A percentile compares a stretch with the other conserved stretches of the same genome.
Evolutionary conservation across 2,888 invertebrate genomes (phyloP).

Genomic region (Drosophila borealis): DNA sequence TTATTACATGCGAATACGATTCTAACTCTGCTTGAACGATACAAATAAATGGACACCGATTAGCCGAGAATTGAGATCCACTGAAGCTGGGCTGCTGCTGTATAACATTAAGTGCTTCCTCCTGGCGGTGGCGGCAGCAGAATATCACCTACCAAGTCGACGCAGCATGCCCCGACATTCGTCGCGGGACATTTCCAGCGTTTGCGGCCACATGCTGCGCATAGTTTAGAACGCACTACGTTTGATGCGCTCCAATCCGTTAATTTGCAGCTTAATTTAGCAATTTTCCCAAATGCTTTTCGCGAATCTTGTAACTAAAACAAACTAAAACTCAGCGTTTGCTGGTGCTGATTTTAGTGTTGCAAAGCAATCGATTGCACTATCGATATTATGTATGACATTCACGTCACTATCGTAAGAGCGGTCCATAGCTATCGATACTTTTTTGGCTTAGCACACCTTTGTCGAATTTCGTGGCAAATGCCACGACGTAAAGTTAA

Average conservation of each 20-base stretch:
- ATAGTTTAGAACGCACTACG: slow-evolving; percentile 55
- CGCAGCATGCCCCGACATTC: slow-evolving; percentile 95
- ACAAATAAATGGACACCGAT: slow-evolving; percentile 29
- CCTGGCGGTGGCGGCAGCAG: slow-evolving; percentile 32
- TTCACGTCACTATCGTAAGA: background rate
- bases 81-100: slow-evolving; percentile 5
- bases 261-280: slow-evolving; percentile 74
- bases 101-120: slow-evolving; percentile 13
- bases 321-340: slow-evolving; percentile 76
- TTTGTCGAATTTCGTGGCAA: background rate
- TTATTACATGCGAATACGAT: slow-evolving; percentile 95
- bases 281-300: slow-evolving; percentile 58
- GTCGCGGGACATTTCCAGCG: slow-evolving; percentile 91
- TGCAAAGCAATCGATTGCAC: slow-evolving; percentile 52
- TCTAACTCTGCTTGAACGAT: slow-evolving; percentile 89
- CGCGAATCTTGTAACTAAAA: slow-evolving; percentile 75
- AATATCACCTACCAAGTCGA: slow-evolving; percentile 89
- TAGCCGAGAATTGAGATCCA: slow-evolving; percentile 14
- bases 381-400: slow-evolving; percentile 36
- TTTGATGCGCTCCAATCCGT: slow-evolving; percentile 61
- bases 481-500: slow-evolving; percentile 24
- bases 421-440: slow-evolving; percentile 46
- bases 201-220: slow-evolving; percentile 84
- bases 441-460: background rate
- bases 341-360: slow-evolving; percentile 58